phyloP scores from a whole-genome alignment of 30 jellyfish, hydroid and myxozoan genomes.

The Chironex yamaguchii region DNA sequence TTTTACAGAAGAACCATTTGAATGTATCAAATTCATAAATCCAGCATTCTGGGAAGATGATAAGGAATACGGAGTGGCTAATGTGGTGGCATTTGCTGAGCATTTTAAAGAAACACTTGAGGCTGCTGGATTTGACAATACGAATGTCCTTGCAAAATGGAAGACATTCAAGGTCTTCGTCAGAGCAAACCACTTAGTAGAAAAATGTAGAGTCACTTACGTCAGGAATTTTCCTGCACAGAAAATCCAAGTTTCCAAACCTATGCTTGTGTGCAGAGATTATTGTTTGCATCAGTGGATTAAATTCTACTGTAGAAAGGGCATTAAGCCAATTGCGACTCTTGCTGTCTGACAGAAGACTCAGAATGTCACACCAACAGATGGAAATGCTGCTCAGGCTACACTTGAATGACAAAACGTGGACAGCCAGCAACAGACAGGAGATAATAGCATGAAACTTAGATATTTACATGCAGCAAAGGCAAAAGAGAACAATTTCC shows the following conservation, averaged over 20 bases:
- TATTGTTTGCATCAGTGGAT: constrained; percentile 14
- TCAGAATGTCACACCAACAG: constrained; percentile 1
- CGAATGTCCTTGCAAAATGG: not conserved
- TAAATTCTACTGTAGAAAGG: constrained; percentile 42
- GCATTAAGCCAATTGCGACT: constrained; percentile 26
- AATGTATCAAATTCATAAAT: not conserved
- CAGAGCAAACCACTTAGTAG: not conserved
- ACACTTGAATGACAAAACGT: constrained; percentile 9
- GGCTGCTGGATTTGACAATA: not conserved
- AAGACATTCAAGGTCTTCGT: constrained; percentile 8
- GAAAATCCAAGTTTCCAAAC: constrained; percentile 14
- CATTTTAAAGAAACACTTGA: not conserved
- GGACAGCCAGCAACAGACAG: constrained; percentile 15
- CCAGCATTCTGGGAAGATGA: constrained; percentile 41
- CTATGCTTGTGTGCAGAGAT: constrained; percentile 28
- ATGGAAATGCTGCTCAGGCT: constrained; percentile 19
- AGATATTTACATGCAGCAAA: too few species aligned
- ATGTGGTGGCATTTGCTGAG: not conserved
- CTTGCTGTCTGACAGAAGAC: constrained; percentile 20
- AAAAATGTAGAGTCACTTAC: not conserved
- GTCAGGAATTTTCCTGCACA: not conserved
- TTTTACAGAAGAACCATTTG: not conserved
- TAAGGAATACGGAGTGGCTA: constrained; percentile 1
- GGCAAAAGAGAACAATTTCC: too few species aligned
- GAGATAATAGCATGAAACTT: too few species aligned